A percentile compares a stretch with the other conserved stretches of the same genome.
Conservation (phyloP, 2,113 vertebrate species). For the Apteryx mantelli region DNA sequence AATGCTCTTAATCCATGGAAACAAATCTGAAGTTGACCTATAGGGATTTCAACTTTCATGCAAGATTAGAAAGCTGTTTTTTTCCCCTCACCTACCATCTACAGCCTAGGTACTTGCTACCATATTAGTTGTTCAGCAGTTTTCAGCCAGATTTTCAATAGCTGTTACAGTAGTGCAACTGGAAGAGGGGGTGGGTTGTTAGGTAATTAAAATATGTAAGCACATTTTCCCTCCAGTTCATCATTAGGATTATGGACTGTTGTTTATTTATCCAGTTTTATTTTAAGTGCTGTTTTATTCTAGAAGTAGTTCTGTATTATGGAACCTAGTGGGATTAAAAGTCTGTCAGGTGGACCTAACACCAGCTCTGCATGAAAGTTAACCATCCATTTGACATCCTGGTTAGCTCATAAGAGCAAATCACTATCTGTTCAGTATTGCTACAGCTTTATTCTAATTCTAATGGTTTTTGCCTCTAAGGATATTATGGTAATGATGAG, state of each 20-base stretch:
- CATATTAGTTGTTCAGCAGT: not conserved
- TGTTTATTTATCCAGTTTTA: not conserved
- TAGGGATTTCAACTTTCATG: not conserved
- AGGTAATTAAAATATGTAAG: not conserved
- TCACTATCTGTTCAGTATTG: not conserved
- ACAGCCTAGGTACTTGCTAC: not conserved
- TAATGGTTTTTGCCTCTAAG: not conserved
- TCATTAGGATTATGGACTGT: not conserved
- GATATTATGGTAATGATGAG: not conserved
- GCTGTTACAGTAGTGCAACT: not conserved
- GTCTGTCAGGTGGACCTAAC: not conserved
- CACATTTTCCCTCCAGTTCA: not conserved
- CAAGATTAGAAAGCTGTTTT: not conserved
- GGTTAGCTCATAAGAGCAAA: not conserved
- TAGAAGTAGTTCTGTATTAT: not conserved
- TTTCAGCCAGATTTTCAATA: not conserved
- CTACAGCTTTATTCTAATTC: not conserved
- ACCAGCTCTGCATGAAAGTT: not conserved
- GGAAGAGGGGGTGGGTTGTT: no score
- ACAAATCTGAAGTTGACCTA: not conserved
- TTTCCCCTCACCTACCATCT: not conserved
- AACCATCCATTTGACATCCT: not conserved
- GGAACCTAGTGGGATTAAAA: not conserved
- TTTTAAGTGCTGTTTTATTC: not conserved
- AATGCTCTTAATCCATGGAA: not conserved